Evolutionary conservation across 2,888 invertebrate species (phyloP).

Genomic region (Eustalomyia histrio): DNA sequence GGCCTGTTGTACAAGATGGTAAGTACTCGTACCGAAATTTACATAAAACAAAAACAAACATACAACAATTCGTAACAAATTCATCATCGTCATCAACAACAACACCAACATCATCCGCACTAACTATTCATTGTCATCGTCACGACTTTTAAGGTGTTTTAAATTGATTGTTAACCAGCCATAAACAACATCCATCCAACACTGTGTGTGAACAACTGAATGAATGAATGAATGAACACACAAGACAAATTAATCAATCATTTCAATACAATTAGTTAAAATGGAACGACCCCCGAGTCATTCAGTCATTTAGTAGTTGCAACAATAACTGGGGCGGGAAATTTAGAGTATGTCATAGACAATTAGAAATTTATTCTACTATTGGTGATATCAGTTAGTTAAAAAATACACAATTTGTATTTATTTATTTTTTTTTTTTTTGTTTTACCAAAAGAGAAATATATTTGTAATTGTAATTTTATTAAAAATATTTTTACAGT

Average conservation of each 20-base stretch:
- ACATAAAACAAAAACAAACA: slow-evolving; percentile 46
- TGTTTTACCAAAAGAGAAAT: too few relatives aligned
- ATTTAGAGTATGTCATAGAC: too few relatives aligned
- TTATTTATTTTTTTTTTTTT: too few relatives aligned
- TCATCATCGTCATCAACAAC: slow-evolving; percentile 35
- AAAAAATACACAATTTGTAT: too few relatives aligned
- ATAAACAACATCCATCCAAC: slow-evolving; percentile 30
- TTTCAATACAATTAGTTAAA: slow-evolving; percentile 11
- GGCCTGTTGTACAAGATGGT: slow-evolving; percentile 76
- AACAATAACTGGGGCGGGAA: too few relatives aligned
- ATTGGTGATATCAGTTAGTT: too few relatives aligned
- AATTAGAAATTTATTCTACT: too few relatives aligned
- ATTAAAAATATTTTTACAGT: too few relatives aligned
- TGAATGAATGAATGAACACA: slow-evolving; percentile 12
- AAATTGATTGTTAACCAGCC: slow-evolving; percentile 53
- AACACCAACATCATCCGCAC: slow-evolving; percentile 10
- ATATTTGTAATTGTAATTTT: too few relatives aligned
- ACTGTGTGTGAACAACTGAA: too few relatives aligned
- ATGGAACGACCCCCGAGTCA: not conserved
- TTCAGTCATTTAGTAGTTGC: not conserved
- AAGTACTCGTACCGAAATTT: slow-evolving; percentile 66
- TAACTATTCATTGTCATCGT: slow-evolving; percentile 25
- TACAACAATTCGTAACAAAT: slow-evolving; percentile 57
- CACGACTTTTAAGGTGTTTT: slow-evolving; percentile 40
- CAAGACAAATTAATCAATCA: slow-evolving; percentile 62